Conservation (phyloP, 1,140 invertebrate species). For the Drosophila tani region DNA sequence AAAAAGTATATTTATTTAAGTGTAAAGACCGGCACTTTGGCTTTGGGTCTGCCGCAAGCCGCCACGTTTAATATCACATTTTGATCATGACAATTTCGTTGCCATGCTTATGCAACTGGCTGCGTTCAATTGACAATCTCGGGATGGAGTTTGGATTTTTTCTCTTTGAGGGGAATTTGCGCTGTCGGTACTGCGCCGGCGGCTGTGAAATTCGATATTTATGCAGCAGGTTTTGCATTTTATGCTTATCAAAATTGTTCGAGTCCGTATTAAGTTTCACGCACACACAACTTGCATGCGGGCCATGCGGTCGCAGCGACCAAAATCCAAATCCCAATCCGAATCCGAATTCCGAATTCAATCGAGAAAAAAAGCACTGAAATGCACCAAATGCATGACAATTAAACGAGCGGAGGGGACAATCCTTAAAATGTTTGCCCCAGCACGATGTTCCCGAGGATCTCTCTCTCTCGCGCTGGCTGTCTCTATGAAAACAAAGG, state of each 20-base stretch:
- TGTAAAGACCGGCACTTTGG: constrained; percentile 37
- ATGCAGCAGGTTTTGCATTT: constrained; percentile 82
- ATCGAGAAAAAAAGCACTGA: constrained; percentile 21
- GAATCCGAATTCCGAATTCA: constrained; percentile 21
- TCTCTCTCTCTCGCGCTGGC: constrained; percentile 6
- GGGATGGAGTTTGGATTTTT: constrained; percentile 32
- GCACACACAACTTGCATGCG: constrained; percentile 70
- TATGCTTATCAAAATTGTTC: constrained; percentile 81
- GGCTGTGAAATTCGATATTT: constrained; percentile 82
- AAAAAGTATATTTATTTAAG: constrained; percentile 18
- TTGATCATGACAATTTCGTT: constrained; percentile 83
- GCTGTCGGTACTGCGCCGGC: constrained; percentile 42
- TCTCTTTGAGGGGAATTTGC: neutral
- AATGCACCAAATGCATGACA: constrained; percentile 80
- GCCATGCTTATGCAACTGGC: constrained; percentile 81
- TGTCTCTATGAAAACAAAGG: constrained; percentile 62
- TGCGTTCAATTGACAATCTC: constrained; percentile 81
- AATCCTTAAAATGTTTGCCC: constrained; percentile 78
- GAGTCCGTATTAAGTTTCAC: constrained; percentile 76
- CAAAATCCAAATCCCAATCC: constrained; percentile 13
- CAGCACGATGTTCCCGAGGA: constrained; percentile 55
- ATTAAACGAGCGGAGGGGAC: constrained; percentile 62
- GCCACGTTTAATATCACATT: constrained; percentile 82
- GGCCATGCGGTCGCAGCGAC: constrained; percentile 29
- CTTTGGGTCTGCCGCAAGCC: constrained; percentile 35